phyloP scores from a whole-genome alignment of 2,113 vertebrate species.

The Gobius niger region DNA sequence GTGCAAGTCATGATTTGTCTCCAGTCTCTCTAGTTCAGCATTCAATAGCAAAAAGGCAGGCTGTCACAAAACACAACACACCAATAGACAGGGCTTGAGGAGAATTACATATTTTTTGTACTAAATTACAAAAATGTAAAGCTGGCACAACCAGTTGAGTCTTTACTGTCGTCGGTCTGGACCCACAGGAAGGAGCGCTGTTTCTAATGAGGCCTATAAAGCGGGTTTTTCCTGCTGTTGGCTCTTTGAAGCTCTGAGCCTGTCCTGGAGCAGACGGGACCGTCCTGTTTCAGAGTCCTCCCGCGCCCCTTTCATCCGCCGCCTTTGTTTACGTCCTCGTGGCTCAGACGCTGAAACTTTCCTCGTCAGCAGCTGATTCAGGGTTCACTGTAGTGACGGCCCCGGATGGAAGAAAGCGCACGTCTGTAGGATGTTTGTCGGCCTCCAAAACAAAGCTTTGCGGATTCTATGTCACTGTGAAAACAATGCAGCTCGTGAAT shows the following conservation, averaged over 20 bases:
- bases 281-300: neutral
- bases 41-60: too few species aligned
- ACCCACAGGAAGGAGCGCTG: constrained; percentile 42
- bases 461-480: too few species aligned
- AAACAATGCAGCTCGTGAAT: too few species aligned
- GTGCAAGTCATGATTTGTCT: neutral
- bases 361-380: neutral
- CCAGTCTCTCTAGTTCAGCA: too few species aligned
- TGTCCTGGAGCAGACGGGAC: neutral
- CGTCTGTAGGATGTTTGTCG: too few species aligned
- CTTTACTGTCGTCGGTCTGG: constrained; percentile 18
- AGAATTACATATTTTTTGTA: too few species aligned
- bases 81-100: too few species aligned
- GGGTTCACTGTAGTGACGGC: neutral
- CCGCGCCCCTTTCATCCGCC: neutral
- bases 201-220: constrained; percentile 61
- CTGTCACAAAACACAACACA: too few species aligned
- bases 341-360: neutral
- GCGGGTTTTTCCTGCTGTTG: constrained; percentile 33
- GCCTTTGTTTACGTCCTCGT: neutral
- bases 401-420: too few species aligned
- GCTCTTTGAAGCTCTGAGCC: constrained; percentile 47
- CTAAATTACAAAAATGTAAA: too few species aligned
- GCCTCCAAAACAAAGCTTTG: too few species aligned
- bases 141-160: neutral